Evolutionary conservation across 2,797 vertebrate species (phyloP), one percentile per base, ranked within the genome.

Genomic region (Alosa sapidissima): DNA sequence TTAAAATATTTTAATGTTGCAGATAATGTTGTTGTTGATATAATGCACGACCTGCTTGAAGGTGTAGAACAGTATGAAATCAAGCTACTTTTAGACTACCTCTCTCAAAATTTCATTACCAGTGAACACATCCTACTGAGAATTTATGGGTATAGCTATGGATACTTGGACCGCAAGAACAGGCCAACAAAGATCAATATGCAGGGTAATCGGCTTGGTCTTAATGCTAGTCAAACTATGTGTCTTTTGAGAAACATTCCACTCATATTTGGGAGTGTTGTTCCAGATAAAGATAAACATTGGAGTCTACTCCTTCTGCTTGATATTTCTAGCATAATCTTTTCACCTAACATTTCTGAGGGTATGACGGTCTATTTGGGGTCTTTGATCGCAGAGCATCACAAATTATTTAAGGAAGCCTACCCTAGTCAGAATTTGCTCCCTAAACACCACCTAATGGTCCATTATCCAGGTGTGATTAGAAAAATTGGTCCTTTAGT

Each of bases 1-100:
- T 48, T 83, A 49, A 21, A 1, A 85, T 51, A 82, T 87, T 89
- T 89, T 48, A 83, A 82, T 90, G 91, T 85, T 90, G 88, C 83
- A 87, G 82, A 60, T 60, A 60, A 60, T 60, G 58, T 60, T 60
- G 58, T 60, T 21, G 58, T n/a, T 60, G 58, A 60, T 19, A 60
- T 60, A 60, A 60, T 60, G 58, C 58, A 60, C n/a, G 58, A 60
- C n/a, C 58, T 60, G 19, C 58, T 60, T 60, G 58, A 60, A 19
- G 58, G 58, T 19, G 58, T 60, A 19, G 58, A 13, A n/a, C 58
- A n/a, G n/a, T 21, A 60, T 60, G 58, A 60, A 60, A 19, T 60
- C n/a, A 60, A 19, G 21, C 58, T 60, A n/a, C 58, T 60, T 8
- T 60, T 60, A 3, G 58, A 60, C 58, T 60, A 60, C n/a, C 58